phyloP scores from a whole-genome alignment of 2,888 invertebrate genomes.

The Tachina lurida region DNA sequence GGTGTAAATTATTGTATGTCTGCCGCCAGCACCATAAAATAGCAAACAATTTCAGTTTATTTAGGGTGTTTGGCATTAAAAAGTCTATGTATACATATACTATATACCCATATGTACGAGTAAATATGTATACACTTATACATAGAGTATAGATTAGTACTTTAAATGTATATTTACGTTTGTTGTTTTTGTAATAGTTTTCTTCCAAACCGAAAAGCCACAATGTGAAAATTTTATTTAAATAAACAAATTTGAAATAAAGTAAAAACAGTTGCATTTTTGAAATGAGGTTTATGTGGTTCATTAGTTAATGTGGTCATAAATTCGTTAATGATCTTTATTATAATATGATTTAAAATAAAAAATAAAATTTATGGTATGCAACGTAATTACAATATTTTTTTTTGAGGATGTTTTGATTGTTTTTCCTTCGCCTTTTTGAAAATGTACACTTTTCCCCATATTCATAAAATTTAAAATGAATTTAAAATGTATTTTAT shows the following conservation, averaged over 20 bases:
- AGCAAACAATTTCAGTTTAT: constrained; percentile 55
- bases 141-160: too few relatives aligned
- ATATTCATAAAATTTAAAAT: too few relatives aligned
- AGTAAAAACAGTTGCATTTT: constrained; percentile 60
- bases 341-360: not conserved
- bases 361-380: not conserved
- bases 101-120: not conserved
- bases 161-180: not conserved
- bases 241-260: constrained; percentile 26
- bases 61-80: constrained; percentile 50
- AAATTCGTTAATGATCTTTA: constrained; percentile 10
- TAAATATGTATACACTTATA: not conserved
- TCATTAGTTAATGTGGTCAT: constrained; percentile 37
- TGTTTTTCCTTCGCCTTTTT: too few relatives aligned
- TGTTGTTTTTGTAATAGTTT: constrained; percentile 27
- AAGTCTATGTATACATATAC: not conserved
- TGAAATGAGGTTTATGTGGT: constrained; percentile 61
- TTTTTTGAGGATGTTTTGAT: too few relatives aligned
- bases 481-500: too few relatives aligned
- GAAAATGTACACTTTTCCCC: too few relatives aligned
- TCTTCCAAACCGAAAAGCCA: constrained; percentile 36
- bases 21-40: constrained; percentile 49
- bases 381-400: too few relatives aligned
- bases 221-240: constrained; percentile 56
- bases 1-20: constrained; percentile 48